These are phyloP conservation scores for Acipenser ruthenus DNA, from an alignment of 2,797 vertebrate genomes.

Conservation along the genomic window DNA sequence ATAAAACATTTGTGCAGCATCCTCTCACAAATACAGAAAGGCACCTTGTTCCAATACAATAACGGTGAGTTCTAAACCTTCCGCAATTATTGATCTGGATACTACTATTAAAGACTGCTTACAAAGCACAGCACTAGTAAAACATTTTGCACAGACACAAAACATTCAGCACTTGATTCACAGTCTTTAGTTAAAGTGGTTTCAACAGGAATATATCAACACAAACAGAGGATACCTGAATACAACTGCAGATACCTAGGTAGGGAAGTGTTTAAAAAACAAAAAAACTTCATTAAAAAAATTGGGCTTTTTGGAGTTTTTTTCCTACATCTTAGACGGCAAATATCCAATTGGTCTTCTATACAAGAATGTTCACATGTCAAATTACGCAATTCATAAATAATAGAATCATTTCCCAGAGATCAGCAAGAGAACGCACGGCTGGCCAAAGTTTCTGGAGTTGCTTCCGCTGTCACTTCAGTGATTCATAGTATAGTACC, in stretches of 20 bases:
- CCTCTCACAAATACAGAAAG: conserved; percentile 54
- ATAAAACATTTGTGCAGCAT: conserved; percentile 70
- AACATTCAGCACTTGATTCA: conserved; percentile 51
- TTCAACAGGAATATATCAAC: conserved; percentile 59
- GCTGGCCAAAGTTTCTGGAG: not conserved
- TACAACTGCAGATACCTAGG: conserved; percentile 38
- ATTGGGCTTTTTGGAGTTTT: not conserved
- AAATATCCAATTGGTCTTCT: conserved; percentile 10
- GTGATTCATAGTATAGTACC: no score
- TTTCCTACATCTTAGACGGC: not conserved
- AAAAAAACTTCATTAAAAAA: conserved; percentile 12
- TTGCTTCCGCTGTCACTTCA: no score
- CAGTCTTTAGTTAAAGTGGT: conserved; percentile 80
- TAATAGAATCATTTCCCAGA: not conserved
- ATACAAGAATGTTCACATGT: conserved; percentile 17
- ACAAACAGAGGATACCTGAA: conserved; percentile 46
- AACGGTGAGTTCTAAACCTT: conserved; percentile 45
- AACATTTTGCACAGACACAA: conserved; percentile 35
- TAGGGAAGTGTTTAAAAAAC: conserved; percentile 30
- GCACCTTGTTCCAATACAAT: conserved; percentile 48
- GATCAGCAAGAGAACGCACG: not conserved
- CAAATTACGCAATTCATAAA: conserved; percentile 4
- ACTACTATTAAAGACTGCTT: conserved; percentile 20
- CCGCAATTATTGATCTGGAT: conserved; percentile 31
- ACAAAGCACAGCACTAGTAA: conserved; percentile 19